These are phyloP conservation scores for Coleophora deauratella DNA, from an alignment of 2,888 invertebrate species.

Conservation along the genomic window DNA sequence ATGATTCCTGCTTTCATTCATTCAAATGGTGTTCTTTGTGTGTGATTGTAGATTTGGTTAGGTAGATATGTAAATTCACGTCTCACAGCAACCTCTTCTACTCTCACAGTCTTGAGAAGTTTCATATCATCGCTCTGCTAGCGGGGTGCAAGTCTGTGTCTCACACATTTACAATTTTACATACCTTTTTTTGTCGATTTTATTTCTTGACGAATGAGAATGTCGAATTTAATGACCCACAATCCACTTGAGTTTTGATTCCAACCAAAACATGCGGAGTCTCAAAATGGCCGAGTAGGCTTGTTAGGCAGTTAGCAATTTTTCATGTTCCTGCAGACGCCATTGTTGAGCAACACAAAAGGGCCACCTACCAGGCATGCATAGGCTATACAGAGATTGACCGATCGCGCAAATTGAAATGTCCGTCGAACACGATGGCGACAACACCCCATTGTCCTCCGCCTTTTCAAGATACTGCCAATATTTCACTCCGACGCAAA, in stretches of 20 bases:
- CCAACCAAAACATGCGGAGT: neutral
- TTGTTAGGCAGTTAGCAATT: slow-evolving; percentile 35
- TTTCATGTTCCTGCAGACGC: slow-evolving; percentile 42
- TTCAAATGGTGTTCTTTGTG: no score
- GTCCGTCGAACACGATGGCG: slow-evolving; percentile 49
- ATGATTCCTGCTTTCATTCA: neutral
- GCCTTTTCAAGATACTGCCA: slow-evolving; percentile 50
- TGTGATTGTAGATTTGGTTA: no score
- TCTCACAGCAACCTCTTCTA: no score
- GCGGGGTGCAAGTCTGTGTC: no score
- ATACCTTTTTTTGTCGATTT: no score
- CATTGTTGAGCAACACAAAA: slow-evolving; percentile 54
- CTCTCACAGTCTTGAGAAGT: no score
- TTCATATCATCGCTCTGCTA: no score
- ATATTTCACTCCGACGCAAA: slow-evolving; percentile 47
- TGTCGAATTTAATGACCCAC: no score
- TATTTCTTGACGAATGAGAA: neutral
- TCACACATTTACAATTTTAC: no score
- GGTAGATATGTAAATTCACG: no score
- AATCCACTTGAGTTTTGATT: no score
- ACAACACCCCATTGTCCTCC: slow-evolving; percentile 48
- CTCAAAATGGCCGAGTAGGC: slow-evolving; percentile 2
- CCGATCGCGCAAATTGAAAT: slow-evolving; percentile 67
- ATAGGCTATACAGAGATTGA: slow-evolving; percentile 55
- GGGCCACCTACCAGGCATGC: slow-evolving; percentile 44